Conservation (phyloP, 2,113 vertebrate genomes). For the Camelus bactrianus region DNA sequence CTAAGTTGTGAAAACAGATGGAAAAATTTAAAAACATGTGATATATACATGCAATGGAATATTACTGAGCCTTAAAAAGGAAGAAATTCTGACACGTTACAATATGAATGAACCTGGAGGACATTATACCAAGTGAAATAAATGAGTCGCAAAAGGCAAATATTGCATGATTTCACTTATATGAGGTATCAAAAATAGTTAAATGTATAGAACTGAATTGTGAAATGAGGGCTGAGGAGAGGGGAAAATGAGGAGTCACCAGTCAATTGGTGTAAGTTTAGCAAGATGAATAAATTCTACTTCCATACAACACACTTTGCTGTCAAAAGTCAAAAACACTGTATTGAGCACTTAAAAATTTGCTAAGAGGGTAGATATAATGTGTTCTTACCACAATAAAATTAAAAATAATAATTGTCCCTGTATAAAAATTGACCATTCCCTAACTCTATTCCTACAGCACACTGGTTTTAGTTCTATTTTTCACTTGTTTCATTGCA, state of each 20-base stretch:
- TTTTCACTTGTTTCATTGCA: slow-evolving; percentile 25
- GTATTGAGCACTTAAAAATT: background rate
- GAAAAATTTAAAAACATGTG: background rate
- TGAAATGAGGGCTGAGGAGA: background rate
- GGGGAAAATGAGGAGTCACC: background rate
- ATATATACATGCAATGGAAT: background rate
- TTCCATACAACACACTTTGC: background rate
- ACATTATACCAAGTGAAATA: background rate
- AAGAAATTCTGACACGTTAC: background rate
- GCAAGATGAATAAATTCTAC: background rate
- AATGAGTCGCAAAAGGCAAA: background rate
- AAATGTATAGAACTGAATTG: background rate
- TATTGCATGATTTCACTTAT: background rate
- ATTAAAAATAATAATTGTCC: background rate
- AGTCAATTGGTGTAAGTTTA: background rate
- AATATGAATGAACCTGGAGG: background rate
- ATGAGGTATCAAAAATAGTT: background rate
- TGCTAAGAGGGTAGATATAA: background rate
- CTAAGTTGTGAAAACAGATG: background rate
- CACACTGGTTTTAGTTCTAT: background rate
- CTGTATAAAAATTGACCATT: slow-evolving; percentile 10
- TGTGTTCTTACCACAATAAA: slow-evolving; percentile 4
- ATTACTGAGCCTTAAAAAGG: slow-evolving; percentile 7
- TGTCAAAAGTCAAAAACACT: background rate
- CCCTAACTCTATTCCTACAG: background rate